Percentiles rank a stretch among this genome's conserved stretches.
Evolutionary conservation across 35 echinoderm and acorn worm genomes (phyloP).

Genomic region (Strongylocentrotus purpuratus): DNA sequence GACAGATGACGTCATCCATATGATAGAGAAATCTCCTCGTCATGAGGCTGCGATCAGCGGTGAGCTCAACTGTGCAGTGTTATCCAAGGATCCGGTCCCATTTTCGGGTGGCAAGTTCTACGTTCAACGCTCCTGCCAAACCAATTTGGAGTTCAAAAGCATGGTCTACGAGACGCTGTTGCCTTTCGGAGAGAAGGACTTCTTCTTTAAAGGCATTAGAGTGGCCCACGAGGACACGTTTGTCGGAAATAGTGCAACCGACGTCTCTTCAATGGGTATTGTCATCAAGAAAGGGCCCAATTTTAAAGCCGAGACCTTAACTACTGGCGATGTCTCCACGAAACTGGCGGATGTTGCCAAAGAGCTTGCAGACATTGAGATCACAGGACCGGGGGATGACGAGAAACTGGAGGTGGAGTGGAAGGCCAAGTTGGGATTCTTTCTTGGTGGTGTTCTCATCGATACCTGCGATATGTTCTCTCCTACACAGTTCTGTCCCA

Average conservation of each 20-base stretch:
- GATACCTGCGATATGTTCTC: conserved; percentile 59
- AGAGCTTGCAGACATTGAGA: conserved; percentile 54
- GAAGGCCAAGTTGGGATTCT: conserved; percentile 56
- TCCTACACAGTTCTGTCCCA: conserved; percentile 36
- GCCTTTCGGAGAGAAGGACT: conserved; percentile 54
- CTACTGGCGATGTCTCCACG: conserved; percentile 54
- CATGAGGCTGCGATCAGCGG: conserved; percentile 60
- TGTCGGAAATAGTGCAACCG: conserved; percentile 56
- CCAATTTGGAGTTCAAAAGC: conserved; percentile 54
- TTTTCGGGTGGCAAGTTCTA: conserved; percentile 60
- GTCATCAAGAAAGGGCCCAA: conserved; percentile 47
- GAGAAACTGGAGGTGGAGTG: conserved; percentile 54
- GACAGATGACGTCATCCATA: conserved; percentile 61
- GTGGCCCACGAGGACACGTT: conserved; percentile 66
- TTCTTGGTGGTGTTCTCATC: conserved; percentile 55
- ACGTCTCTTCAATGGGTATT: conserved; percentile 55
- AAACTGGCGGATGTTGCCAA: conserved; percentile 59
- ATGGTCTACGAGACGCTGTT: conserved; percentile 74
- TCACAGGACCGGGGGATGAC: conserved; percentile 47
- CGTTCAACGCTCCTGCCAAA: conserved; percentile 47
- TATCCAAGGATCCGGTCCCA: conserved; percentile 58
- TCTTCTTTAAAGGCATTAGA: conserved; percentile 62
- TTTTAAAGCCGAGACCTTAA: conserved; percentile 19
- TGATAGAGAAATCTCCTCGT: conserved; percentile 50
- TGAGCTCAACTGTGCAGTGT: conserved; percentile 51